Conservation (phyloP, 2,888 invertebrate genomes). For the Rotaria magnacalcarata region DNA sequence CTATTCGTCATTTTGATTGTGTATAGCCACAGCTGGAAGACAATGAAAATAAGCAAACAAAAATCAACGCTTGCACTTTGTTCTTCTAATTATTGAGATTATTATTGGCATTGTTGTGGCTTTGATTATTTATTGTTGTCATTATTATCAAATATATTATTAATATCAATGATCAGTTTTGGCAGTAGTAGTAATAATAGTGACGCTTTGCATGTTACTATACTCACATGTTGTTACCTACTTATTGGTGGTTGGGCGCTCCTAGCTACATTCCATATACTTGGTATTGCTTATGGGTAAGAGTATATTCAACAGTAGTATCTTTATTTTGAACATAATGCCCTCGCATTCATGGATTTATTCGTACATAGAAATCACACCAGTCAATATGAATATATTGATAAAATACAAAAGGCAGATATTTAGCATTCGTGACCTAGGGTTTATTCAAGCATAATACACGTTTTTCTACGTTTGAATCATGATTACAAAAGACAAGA, state of each 20-base stretch:
- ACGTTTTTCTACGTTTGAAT: not conserved
- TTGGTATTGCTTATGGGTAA: constrained; percentile 10
- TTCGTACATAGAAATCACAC: no score
- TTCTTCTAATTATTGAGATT: not conserved
- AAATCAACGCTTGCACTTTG: not conserved
- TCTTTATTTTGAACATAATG: no score
- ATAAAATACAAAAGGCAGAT: no score
- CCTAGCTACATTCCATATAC: constrained; percentile 5
- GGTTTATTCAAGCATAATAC: not conserved
- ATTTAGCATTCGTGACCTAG: not conserved
- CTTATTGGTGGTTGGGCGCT: not conserved
- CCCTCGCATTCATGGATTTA: no score
- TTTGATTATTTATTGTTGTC: not conserved
- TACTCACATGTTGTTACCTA: not conserved
- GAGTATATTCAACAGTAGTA: not conserved
- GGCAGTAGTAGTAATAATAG: not conserved
- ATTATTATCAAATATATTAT: not conserved
- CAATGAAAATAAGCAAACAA: not conserved
- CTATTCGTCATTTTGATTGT: not conserved
- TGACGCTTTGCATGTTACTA: not conserved
- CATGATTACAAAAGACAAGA: not conserved
- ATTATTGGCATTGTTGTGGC: not conserved
- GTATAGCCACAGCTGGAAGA: not conserved
- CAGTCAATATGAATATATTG: no score
- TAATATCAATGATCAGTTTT: not conserved